phyloP scores from a whole-genome alignment of 92 coral and sea anemone genomes.

The Pocillopora grandis region DNA sequence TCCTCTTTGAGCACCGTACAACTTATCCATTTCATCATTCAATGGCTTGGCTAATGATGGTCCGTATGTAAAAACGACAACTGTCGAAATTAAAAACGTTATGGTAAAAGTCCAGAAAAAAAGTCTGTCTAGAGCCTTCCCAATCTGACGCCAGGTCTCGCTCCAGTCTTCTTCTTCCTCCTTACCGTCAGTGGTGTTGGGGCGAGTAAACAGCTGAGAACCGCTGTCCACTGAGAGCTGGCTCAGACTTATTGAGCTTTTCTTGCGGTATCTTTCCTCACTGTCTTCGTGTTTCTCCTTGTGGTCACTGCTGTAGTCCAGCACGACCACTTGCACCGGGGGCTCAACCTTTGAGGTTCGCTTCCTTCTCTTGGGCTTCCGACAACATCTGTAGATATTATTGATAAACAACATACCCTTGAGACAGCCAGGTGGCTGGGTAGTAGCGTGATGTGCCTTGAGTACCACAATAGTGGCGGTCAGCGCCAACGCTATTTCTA shows the following conservation, averaged over 20 bases:
- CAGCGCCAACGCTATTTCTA: slow-evolving; percentile 63
- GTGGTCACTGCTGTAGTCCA: neutral
- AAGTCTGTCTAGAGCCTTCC: neutral
- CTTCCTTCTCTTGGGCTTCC: neutral
- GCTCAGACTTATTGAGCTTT: neutral
- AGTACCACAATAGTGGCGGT: slow-evolving; percentile 65
- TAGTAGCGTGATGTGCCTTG: slow-evolving; percentile 41
- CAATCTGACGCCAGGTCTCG: slow-evolving; percentile 13
- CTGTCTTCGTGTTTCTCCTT: neutral
- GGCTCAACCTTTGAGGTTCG: neutral
- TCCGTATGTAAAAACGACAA: neutral
- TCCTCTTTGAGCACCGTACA: neutral
- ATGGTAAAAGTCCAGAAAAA: neutral
- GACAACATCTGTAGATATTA: slow-evolving; percentile 5
- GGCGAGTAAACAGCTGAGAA: slow-evolving; percentile 4
- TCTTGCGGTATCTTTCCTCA: neutral
- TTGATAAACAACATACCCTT: slow-evolving; percentile 1
- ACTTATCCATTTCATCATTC: neutral
- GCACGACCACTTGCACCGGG: neutral
- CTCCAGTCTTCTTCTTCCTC: neutral
- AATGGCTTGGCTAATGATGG: slow-evolving; percentile 14
- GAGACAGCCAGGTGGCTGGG: slow-evolving; percentile 45
- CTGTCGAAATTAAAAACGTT: neutral
- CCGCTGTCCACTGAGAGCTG: neutral
- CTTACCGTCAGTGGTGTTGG: neutral